Conservation (phyloP, 2,113 vertebrate species). For the Clarias gariepinus region DNA sequence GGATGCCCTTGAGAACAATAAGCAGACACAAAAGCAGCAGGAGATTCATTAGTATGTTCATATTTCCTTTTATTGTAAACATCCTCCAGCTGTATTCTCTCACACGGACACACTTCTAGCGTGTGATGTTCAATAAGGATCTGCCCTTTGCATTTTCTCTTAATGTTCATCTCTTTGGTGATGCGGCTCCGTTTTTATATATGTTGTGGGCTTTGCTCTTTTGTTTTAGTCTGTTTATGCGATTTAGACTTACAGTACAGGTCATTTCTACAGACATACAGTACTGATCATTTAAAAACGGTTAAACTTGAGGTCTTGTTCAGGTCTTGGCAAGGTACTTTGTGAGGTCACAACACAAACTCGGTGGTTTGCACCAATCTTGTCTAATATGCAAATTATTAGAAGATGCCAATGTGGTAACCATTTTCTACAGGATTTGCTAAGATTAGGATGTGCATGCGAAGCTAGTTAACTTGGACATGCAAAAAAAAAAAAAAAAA, state of each 20-base stretch:
- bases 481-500: no score
- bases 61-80: conserved; percentile 1
- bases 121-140: neutral
- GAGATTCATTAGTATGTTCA: neutral
- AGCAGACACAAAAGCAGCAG: neutral
- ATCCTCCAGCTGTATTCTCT: neutral
- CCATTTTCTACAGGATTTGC: neutral
- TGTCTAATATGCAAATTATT: neutral
- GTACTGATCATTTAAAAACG: neutral
- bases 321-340: neutral
- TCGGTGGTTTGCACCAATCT: neutral
- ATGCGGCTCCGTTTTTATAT: neutral
- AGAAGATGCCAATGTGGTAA: neutral
- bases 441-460: neutral
- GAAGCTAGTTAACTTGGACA: neutral
- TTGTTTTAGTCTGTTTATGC: neutral
- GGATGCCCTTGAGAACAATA: neutral
- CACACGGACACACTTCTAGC: neutral
- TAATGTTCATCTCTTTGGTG: neutral
- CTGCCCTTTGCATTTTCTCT: neutral
- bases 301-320: neutral
- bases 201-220: neutral
- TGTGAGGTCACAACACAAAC: neutral
- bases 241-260: neutral
- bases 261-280: neutral